Evolutionary conservation across 2,888 invertebrate genomes (phyloP), one percentile per base, ranked within the genome.

Genomic region (Tyria jacobaeae): DNA sequence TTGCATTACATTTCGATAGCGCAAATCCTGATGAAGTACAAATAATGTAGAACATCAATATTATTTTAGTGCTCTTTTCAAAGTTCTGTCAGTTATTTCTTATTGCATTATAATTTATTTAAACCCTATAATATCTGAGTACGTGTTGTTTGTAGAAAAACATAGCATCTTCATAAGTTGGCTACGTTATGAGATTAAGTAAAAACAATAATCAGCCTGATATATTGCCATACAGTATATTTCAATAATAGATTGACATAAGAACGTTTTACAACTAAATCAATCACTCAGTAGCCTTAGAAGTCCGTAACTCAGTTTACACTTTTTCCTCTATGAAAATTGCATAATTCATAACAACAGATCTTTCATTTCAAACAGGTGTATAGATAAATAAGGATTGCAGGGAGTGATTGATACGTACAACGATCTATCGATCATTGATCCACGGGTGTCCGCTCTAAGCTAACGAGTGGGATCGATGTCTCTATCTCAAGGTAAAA

Each of bases 401-500:
- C 66, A 62, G 41, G n/a, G 59, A 67, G 70, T 74, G 73, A 76
- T 77, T 65, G 70, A 78, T 70, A 41, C 39, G 41, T 44, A 35
- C 7, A 27, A 41, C 55, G 59, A 66, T 69, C 62, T 70, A 80
- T 79, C 73, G 61, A 67, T 79, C 75, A 75, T 73, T 71, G 60
- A 73, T 75, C 65, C 66, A 70, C 44, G 67, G 61, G 51, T 58
- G 59, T 51, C 52, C 41, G 51, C 53, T 27, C 49, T n/a, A 25
- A 57, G 57, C 68, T 79, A 80, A 76, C 71, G 67, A 78, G 65
- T 49, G 21, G 54, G 50, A 59, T 66, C 21, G 25, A 80, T 77
- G 73, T 81, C 80, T 80, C 72, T 68, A 80, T 79, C 66, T 51
- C 37, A 54, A 51, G 56, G 57, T 70, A 64, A 64, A 76, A 77